Conservation (phyloP, 2,888 invertebrate genomes). For the Agonopterix arenella region DNA sequence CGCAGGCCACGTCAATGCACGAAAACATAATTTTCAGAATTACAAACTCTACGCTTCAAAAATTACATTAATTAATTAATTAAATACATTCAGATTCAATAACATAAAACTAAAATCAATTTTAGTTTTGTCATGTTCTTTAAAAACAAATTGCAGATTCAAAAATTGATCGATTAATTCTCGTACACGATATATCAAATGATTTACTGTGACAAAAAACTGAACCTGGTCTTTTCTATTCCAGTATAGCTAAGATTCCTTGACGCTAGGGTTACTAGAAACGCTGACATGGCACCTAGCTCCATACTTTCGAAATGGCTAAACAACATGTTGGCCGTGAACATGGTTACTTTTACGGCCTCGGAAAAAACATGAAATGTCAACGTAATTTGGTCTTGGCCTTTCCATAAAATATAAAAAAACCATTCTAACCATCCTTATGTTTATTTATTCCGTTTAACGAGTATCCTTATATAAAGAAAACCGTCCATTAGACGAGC, state of each 20-base stretch:
- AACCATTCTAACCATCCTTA: conserved; percentile 2
- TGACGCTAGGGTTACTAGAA: conserved; percentile 26
- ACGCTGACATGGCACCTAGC: conserved; percentile 42
- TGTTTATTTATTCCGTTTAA: conserved; percentile 10
- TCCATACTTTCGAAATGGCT: conserved; percentile 34
- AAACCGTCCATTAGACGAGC: conserved; percentile 8
- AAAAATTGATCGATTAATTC: too few species aligned
- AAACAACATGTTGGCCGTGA: conserved; percentile 38
- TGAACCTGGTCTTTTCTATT: conserved; percentile 17
- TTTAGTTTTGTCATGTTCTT: too few species aligned
- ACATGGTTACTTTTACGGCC: conserved; percentile 24
- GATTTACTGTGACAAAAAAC: conserved; percentile 10
- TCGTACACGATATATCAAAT: too few species aligned
- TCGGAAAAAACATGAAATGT: conserved; percentile 16
- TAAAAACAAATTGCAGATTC: too few species aligned
- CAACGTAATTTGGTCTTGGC: conserved; percentile 5
- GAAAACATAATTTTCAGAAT: too few species aligned
- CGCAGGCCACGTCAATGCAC: too few species aligned
- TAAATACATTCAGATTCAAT: too few species aligned
- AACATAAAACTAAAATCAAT: too few species aligned
- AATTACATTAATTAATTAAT: too few species aligned
- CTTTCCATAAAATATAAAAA: conserved; percentile 7
- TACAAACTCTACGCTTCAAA: too few species aligned
- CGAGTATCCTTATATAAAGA: conserved; percentile 4
- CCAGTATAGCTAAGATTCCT: conserved; percentile 14